Conservation (phyloP, 2,888 invertebrate genomes). For the Pocota personata region DNA sequence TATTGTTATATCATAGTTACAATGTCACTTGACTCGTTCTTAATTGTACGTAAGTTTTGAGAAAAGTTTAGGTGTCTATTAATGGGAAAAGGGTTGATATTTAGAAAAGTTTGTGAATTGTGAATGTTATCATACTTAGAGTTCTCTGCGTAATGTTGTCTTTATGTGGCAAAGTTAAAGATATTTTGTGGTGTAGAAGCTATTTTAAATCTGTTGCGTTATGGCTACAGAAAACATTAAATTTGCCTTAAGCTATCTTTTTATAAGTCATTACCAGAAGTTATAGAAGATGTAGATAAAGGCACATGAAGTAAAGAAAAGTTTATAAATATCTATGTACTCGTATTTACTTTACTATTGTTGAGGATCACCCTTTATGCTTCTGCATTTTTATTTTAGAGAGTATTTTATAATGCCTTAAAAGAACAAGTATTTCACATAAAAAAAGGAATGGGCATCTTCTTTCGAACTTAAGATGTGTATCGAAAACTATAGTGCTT, state of each 20-base stretch:
- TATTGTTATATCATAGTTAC: background rate
- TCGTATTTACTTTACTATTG: too few species aligned
- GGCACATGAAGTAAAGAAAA: too few species aligned
- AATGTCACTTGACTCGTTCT: background rate
- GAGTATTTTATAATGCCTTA: background rate
- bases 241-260: background rate
- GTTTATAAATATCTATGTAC: too few species aligned
- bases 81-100: background rate
- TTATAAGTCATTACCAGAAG: background rate
- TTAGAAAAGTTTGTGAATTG: constrained; percentile 17
- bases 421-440: background rate
- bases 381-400: background rate
- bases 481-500: background rate
- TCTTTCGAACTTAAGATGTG: background rate
- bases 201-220: background rate
- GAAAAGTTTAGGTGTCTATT: constrained; percentile 6
- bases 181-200: background rate
- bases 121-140: background rate
- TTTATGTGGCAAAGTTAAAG: background rate
- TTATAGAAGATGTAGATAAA: background rate
- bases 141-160: background rate
- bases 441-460: background rate
- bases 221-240: too few species aligned
- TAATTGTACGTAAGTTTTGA: background rate
- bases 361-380: too few species aligned